Evolutionary conservation across 2,113 vertebrate species (phyloP).

Genomic region (Felis chaus): DNA sequence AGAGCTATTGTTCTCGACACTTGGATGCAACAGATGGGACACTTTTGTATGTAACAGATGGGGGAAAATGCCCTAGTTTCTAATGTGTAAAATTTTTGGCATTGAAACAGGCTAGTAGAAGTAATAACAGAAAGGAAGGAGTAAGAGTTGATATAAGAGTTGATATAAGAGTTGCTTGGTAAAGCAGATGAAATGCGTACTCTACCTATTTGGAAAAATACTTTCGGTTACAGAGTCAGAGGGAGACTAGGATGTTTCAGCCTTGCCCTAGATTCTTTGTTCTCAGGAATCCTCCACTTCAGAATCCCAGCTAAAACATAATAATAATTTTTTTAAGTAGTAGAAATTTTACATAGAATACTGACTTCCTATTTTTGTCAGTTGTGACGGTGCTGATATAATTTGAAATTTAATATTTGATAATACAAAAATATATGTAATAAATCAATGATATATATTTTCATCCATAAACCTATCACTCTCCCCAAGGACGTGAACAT

Average conservation of each 20-base stretch:
- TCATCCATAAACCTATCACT: not conserved
- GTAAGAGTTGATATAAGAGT: not conserved
- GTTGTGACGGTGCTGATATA: not conserved
- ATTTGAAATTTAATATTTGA: slow-evolving; percentile 11
- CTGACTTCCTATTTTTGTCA: not conserved
- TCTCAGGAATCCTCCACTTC: not conserved
- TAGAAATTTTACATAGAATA: not conserved
- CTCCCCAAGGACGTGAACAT: not conserved
- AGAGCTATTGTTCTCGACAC: not conserved
- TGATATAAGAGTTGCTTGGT: not conserved
- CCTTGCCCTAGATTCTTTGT: not conserved
- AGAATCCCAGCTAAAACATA: not conserved
- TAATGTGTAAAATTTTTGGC: not conserved
- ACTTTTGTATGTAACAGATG: not conserved
- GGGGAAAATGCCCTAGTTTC: not conserved
- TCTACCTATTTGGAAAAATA: not conserved
- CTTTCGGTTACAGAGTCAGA: not conserved
- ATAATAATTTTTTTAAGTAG: not conserved
- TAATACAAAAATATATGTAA: not conserved
- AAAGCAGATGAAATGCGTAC: not conserved
- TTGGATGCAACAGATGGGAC: not conserved
- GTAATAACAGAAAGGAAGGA: not conserved
- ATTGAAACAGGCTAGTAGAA: not conserved
- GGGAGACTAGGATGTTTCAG: not conserved
- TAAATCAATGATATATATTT: not conserved